Evolutionary conservation across 1,140 invertebrate genomes (phyloP).

Genomic region (Drosophila sturtevanti): DNA sequence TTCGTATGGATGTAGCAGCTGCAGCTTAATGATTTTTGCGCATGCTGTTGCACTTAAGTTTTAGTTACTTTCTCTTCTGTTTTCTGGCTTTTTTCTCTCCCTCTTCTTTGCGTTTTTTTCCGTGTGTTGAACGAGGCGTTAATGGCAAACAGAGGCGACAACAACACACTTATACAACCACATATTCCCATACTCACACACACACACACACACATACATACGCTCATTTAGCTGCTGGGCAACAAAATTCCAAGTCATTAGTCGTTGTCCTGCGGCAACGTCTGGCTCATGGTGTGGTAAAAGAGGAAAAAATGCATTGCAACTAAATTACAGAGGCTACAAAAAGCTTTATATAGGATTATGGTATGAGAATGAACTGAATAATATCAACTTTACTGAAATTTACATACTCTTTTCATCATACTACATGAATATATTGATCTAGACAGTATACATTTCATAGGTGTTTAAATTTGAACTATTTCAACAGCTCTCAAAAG

Average conservation of each 20-base stretch:
- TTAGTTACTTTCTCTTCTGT: slow-evolving; percentile 29
- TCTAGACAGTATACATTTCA: not conserved
- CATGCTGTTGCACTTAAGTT: slow-evolving; percentile 69
- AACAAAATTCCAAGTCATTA: slow-evolving; percentile 73
- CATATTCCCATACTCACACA: not conserved
- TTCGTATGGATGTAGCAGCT: slow-evolving; percentile 42
- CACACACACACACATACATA: slow-evolving; percentile 26
- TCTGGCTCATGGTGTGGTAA: slow-evolving; percentile 24
- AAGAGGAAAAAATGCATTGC: slow-evolving; percentile 42
- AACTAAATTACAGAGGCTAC: slow-evolving; percentile 56
- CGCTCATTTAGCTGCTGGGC: slow-evolving; percentile 71
- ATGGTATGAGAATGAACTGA: slow-evolving; percentile 12
- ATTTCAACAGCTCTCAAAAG: no score
- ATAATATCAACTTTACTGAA: not conserved
- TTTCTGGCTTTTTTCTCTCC: slow-evolving; percentile 23
- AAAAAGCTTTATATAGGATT: slow-evolving; percentile 37
- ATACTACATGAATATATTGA: not conserved
- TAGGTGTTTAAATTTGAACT: no score
- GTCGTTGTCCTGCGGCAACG: slow-evolving; percentile 56
- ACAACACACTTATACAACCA: slow-evolving; percentile 41
- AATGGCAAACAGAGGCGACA: slow-evolving; percentile 72
- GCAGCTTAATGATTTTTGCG: slow-evolving; percentile 75
- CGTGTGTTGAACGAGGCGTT: slow-evolving; percentile 40
- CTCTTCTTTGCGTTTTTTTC: slow-evolving; percentile 12
- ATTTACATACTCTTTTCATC: not conserved